phyloP scores from a whole-genome alignment of 1,140 invertebrate species.

The Drosophila trapezifrons region DNA sequence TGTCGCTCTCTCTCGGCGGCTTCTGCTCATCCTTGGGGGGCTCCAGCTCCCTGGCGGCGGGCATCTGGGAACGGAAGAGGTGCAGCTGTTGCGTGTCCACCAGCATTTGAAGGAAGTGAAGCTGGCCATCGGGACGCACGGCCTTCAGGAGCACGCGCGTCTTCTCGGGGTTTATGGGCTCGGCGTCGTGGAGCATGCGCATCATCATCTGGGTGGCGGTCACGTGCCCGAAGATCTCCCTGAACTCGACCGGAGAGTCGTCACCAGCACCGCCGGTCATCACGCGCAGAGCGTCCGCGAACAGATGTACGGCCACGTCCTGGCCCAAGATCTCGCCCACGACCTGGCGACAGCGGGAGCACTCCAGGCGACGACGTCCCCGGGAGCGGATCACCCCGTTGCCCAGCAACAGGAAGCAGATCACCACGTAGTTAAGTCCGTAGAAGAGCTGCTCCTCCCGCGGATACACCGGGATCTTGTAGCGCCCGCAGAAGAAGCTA shows the following conservation, averaged over 20 bases:
- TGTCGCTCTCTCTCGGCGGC: constrained; percentile 1
- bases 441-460: constrained; percentile 32
- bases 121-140: constrained; percentile 51
- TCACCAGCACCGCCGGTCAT: too few species aligned
- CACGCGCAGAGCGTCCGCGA: constrained; percentile 46
- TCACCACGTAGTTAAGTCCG: constrained; percentile 49
- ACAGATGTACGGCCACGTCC: constrained; percentile 14
- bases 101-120: constrained; percentile 37
- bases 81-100: constrained; percentile 22
- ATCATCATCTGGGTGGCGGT: constrained; percentile 49
- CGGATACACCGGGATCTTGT: not conserved
- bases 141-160: constrained; percentile 42
- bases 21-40: not conserved
- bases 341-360: constrained; percentile 38
- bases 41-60: not conserved
- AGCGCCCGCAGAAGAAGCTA: constrained; percentile 17
- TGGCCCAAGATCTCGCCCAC: constrained; percentile 32
- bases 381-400: not conserved
- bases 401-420: constrained; percentile 9
- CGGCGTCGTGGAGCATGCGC: constrained; percentile 41
- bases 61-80: constrained; percentile 45
- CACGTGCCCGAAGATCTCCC: constrained; percentile 37
- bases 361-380: constrained; percentile 12
- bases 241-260: not conserved
- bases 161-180: constrained; percentile 19